Evolutionary conservation across 2,888 invertebrate species (phyloP).

Genomic region (Drosophila maculinotata): DNA sequence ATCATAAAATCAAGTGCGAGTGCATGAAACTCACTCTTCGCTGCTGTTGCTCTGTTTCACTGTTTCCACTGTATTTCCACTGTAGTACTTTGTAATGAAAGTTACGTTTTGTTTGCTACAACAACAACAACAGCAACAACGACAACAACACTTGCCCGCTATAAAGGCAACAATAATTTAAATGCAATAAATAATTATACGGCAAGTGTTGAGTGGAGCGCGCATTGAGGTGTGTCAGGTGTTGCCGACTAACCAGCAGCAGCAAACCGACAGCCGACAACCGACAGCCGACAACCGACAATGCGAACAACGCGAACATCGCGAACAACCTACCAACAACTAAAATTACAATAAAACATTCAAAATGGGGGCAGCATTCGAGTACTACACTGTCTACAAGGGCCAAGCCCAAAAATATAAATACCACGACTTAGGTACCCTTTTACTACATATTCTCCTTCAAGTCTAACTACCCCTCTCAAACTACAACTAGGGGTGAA

Average conservation of each 20-base stretch:
- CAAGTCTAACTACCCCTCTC: slow-evolving; percentile 31
- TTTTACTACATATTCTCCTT: slow-evolving; percentile 20
- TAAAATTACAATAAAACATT: slow-evolving; percentile 62
- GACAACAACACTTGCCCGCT: slow-evolving; percentile 45
- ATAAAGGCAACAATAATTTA: slow-evolving; percentile 76
- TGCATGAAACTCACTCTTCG: slow-evolving; percentile 56
- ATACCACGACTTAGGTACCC: slow-evolving; percentile 18
- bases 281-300: slow-evolving; percentile 42
- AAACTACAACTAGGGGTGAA: slow-evolving; percentile 16
- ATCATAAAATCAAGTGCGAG: slow-evolving; percentile 80
- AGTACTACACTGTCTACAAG: slow-evolving; percentile 15
- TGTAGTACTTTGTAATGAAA: slow-evolving; percentile 51
- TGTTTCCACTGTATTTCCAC: slow-evolving; percentile 17
- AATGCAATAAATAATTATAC: slow-evolving; percentile 82
- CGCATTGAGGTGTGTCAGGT: slow-evolving; percentile 77
- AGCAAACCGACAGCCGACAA: slow-evolving; percentile 25
- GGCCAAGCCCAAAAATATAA: slow-evolving; percentile 57
- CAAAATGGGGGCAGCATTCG: slow-evolving; percentile 52
- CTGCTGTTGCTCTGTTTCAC: slow-evolving; percentile 22
- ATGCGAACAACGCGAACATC: slow-evolving; percentile 12
- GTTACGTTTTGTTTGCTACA: slow-evolving; percentile 60
- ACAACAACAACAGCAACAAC: slow-evolving; percentile 36
- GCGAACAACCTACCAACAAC: slow-evolving; percentile 43
- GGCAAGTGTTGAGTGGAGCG: slow-evolving; percentile 80
- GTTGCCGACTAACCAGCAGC: slow-evolving; percentile 60